A percentile compares a stretch with the other conserved stretches of the same genome.
These are phyloP conservation scores for Petromus typicus DNA, from an alignment of 2,113 vertebrate species.

Conservation along the genomic window DNA sequence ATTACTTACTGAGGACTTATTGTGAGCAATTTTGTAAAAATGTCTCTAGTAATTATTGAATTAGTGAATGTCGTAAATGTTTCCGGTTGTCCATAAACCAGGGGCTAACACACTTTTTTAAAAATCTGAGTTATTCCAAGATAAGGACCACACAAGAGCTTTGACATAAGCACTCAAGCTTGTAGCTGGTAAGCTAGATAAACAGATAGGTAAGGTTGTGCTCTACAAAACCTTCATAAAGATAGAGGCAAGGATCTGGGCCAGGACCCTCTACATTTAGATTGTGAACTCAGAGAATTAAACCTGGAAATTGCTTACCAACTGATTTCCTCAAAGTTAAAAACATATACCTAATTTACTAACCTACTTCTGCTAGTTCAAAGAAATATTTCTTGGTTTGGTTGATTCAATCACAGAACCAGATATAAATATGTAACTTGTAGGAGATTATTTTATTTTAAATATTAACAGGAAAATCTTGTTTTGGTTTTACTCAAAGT, in stretches of 20 bases:
- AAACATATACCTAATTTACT: not conserved
- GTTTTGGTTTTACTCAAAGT: not conserved
- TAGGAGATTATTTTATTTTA: constrained; percentile 45
- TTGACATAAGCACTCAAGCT: not conserved
- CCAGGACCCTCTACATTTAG: not conserved
- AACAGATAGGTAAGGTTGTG: not conserved
- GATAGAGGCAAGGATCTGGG: not conserved
- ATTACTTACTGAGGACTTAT: not conserved
- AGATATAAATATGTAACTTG: not conserved
- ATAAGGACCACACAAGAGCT: not conserved
- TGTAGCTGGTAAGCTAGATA: not conserved
- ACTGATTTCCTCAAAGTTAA: not conserved
- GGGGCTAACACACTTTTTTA: not conserved
- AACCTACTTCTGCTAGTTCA: not conserved
- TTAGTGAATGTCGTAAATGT: not conserved
- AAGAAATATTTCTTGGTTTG: not conserved
- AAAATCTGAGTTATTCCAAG: not conserved
- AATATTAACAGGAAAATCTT: not conserved
- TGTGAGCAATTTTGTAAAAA: not conserved
- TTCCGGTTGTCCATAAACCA: not conserved
- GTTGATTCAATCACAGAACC: not conserved
- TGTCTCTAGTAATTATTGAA: constrained; percentile 11
- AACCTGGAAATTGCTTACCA: not conserved
- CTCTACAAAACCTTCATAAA: not conserved
- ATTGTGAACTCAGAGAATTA: not conserved